These are phyloP conservation scores for Tortrix viridana DNA, from an alignment of 2,888 invertebrate genomes.

Conservation along the genomic window DNA sequence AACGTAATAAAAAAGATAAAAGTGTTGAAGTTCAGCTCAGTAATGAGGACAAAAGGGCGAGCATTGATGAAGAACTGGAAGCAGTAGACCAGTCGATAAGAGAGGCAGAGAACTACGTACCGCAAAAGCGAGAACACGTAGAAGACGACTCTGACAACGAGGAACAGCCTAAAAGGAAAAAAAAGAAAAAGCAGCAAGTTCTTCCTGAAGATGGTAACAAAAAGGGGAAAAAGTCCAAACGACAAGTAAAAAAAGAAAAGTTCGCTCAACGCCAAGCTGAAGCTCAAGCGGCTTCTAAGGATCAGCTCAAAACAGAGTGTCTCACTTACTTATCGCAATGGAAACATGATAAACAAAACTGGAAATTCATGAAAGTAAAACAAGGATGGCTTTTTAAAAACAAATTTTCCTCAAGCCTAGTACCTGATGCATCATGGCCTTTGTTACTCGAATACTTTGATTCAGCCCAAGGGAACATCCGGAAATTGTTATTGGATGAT, in stretches of 20 bases:
- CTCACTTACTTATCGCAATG: slow-evolving; percentile 88
- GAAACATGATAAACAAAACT: slow-evolving; percentile 87
- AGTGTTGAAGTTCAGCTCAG: background rate
- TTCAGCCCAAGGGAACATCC: slow-evolving; percentile 87
- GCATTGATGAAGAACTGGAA: slow-evolving; percentile 40
- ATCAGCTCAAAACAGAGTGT: slow-evolving; percentile 85
- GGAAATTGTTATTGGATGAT: slow-evolving; percentile 85
- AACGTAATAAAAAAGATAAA: slow-evolving; percentile 37
- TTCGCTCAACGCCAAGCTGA: slow-evolving; percentile 82
- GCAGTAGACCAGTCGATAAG: slow-evolving; percentile 42
- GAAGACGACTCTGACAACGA: slow-evolving; percentile 61
- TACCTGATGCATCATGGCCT: slow-evolving; percentile 86
- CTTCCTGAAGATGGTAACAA: slow-evolving; percentile 60
- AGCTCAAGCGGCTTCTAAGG: slow-evolving; percentile 79
- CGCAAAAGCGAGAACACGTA: slow-evolving; percentile 43
- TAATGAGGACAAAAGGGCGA: slow-evolving; percentile 14
- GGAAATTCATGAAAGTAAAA: slow-evolving; percentile 92
- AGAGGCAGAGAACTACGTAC: slow-evolving; percentile 39
- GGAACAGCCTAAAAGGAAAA: slow-evolving; percentile 61
- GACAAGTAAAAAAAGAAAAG: slow-evolving; percentile 87
- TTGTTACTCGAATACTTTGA: slow-evolving; percentile 88
- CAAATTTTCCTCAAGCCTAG: slow-evolving; percentile 84
- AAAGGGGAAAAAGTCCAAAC: slow-evolving; percentile 84
- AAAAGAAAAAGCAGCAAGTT: slow-evolving; percentile 62
- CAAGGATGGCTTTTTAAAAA: slow-evolving; percentile 91